Base-by-base conservation (phyloP, 1,140 invertebrate genomes). In the Hyles euphorbiae region DNA sequence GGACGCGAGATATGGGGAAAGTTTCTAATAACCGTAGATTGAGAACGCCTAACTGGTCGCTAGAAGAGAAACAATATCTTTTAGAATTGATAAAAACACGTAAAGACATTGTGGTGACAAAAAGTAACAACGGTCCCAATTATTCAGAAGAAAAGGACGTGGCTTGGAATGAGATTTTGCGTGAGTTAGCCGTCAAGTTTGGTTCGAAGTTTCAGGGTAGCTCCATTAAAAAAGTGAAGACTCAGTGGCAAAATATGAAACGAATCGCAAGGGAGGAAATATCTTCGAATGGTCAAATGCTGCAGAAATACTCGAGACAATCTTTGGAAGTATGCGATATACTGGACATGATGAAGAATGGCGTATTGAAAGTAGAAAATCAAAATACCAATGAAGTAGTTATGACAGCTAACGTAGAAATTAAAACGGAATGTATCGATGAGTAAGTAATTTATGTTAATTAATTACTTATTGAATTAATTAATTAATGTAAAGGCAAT, bases 161-260 rank as follows among this genome's bases (percentile, higher is more conserved):
- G 1, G 86, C 79, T n/a, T 89, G 87, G 87, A 88, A 85, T 34
- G 83, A 88, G 57, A 88, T 89, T 57, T 60, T 88, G 43, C 65
- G 68, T 1, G 72, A 80, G 51, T 69, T 89, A 49, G 66, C 75
- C 4, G 47, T 57, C 10, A 82, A 71, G 60, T 88, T 85, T 56
- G 88, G 86, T 4, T 72, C 49, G 34, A 88, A 89, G 58, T 88
- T 88, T 66, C 64, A 62, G 22, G 78, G 65, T 4, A 85, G 79
- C 60, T 80, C 83, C 8, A 78, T 78, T 22, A 89, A 88, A 60
- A 88, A 88, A 69, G 76, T 89, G 4, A 88, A 88, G 65, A 87
- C 82, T 11, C 83, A 88, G 53, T 89, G 87, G 87, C 83, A 89
- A 50, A 89, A 88, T 56, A 89, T 89, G 87, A 89, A 88, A 63